Conservation (phyloP, 1,140 invertebrate genomes). For the Drosophila sp. region DNA sequence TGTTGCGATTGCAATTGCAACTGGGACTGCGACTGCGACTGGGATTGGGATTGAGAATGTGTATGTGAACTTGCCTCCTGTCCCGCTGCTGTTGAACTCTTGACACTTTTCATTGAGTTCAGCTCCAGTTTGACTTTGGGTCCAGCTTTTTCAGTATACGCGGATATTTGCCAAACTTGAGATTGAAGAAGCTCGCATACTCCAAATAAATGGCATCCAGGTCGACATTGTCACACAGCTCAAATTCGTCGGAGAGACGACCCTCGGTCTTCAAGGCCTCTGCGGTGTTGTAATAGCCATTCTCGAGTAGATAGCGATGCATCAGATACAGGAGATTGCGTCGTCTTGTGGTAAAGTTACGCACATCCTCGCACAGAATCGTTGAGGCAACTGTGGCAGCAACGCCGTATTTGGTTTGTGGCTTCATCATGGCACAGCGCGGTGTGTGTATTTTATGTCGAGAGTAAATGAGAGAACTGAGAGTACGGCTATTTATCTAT, state of each 20-base stretch:
- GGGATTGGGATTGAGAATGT: neutral
- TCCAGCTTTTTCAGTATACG: conserved; percentile 88
- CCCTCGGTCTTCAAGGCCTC: conserved; percentile 89
- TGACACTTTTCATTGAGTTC: neutral
- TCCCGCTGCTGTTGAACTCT: conserved; percentile 4
- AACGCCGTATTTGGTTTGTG: conserved; percentile 68
- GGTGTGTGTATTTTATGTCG: neutral
- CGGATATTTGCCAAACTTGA: conserved; percentile 94
- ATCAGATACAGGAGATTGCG: conserved; percentile 92
- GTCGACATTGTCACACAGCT: conserved; percentile 96
- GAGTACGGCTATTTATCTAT: neutral
- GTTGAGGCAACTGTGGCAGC: conserved; percentile 56
- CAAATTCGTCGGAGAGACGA: conserved; percentile 88
- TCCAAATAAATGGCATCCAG: conserved; percentile 94
- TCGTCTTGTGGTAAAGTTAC: conserved; percentile 85
- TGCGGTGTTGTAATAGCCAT: conserved; percentile 88
- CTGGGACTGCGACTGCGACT: neutral
- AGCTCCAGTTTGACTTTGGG: conserved; percentile 72
- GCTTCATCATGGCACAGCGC: conserved; percentile 44
- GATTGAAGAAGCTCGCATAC: conserved; percentile 93
- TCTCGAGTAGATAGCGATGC: conserved; percentile 90
- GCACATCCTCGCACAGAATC: conserved; percentile 67
- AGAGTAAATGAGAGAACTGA: neutral
- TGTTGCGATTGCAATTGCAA: neutral
- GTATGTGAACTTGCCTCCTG: neutral